These are phyloP conservation scores for Sycophaga agraensis DNA, from an alignment of 1,140 invertebrate genomes.

Conservation along the genomic window DNA sequence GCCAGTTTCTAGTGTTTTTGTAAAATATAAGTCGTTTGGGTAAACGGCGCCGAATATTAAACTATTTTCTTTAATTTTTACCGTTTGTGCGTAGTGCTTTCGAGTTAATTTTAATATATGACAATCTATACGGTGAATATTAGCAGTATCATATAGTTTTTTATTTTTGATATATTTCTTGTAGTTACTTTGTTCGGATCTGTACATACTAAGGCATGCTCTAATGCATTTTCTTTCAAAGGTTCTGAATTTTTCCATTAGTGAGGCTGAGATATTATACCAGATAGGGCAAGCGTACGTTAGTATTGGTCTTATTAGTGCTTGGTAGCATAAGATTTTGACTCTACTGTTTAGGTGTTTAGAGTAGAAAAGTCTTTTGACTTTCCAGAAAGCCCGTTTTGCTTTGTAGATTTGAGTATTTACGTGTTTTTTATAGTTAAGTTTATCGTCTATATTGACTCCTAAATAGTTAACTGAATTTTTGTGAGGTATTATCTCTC, in stretches of 20 bases:
- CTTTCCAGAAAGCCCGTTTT: slow-evolving; percentile 3
- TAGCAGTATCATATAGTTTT: neutral
- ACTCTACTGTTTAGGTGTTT: slow-evolving; percentile 25
- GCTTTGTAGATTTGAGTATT: neutral
- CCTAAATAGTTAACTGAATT: too few relatives aligned
- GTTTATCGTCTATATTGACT: neutral
- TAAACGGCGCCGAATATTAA: neutral
- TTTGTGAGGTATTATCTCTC: too few relatives aligned
- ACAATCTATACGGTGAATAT: slow-evolving; percentile 1
- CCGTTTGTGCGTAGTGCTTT: neutral
- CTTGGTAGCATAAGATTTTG: slow-evolving; percentile 28
- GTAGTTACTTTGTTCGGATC: neutral
- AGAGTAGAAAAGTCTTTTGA: slow-evolving; percentile 18
- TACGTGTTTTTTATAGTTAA: neutral
- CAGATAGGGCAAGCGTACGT: slow-evolving; percentile 11
- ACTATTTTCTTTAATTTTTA: neutral
- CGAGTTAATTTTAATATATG: slow-evolving; percentile 8
- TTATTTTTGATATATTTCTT: slow-evolving; percentile 4
- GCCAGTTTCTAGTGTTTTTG: neutral
- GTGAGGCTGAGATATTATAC: neutral
- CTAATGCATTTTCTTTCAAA: slow-evolving; percentile 8
- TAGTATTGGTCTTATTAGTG: slow-evolving; percentile 8
- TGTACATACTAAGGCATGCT: too few relatives aligned
- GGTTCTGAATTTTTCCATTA: slow-evolving; percentile 13
- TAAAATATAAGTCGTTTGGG: neutral